These are phyloP conservation scores for Harpegnathos saltator DNA, from an alignment of 1,140 invertebrate species.

Conservation along the genomic window DNA sequence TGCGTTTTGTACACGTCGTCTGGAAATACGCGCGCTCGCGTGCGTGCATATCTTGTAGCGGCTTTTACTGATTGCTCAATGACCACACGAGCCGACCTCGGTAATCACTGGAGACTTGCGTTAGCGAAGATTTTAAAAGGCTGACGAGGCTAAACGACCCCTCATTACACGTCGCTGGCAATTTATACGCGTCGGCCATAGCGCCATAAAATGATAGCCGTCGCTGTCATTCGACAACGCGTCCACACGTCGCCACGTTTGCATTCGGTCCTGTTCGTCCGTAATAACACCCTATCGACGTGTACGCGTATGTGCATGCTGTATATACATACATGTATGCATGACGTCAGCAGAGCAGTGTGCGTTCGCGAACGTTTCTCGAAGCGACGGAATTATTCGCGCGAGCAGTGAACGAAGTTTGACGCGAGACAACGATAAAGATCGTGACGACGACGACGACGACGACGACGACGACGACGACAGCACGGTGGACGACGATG, in stretches of 20 bases:
- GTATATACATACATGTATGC: background rate
- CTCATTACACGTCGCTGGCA: conserved; percentile 60
- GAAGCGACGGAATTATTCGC: background rate
- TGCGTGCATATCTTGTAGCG: conserved; percentile 11
- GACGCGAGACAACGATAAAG: background rate
- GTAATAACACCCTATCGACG: conserved; percentile 12
- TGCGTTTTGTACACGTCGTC: conserved; percentile 28
- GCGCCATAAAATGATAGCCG: conserved; percentile 42
- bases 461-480: background rate
- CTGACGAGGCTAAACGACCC: conserved; percentile 65
- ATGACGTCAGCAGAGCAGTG: background rate
- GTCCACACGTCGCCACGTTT: conserved; percentile 45
- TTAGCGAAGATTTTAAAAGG: conserved; percentile 59
- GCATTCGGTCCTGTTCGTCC: conserved; percentile 6
- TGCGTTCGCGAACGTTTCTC: background rate
- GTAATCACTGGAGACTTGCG: conserved; percentile 69
- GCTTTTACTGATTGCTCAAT: conserved; percentile 74
- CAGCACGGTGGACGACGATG: background rate
- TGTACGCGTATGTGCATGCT: background rate
- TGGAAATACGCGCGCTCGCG: conserved; percentile 1
- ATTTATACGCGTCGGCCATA: conserved; percentile 54
- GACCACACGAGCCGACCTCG: conserved; percentile 73
- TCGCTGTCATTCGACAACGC: conserved; percentile 48
- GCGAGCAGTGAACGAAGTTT: background rate
- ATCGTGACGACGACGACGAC: too few species aligned